Evolutionary conservation across 2,797 vertebrate species (phyloP), one percentile per base, ranked within the genome.

Genomic region (Rallus crepitans): DNA sequence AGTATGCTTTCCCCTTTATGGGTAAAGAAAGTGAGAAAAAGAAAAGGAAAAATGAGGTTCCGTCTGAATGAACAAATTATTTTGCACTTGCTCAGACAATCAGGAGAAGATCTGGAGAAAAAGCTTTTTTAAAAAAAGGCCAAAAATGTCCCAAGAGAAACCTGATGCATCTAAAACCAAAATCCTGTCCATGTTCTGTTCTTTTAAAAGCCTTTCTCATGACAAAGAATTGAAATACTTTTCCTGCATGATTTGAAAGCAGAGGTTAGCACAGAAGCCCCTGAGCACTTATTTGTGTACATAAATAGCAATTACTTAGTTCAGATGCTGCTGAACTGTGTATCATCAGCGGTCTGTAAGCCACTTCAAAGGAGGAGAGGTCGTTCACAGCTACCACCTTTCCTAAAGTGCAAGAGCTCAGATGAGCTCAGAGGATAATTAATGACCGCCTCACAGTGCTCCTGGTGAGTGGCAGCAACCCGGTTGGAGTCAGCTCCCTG

Each of bases 201-300:
- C 27, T 77, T 77, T 75, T 47, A 57, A 53, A 90, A 64, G 35
- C 31, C 39, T 39, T 78, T 40, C 16, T 55, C 28, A 15, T 48
- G 48, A 52, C 64, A 45, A 82, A 31, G 20, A 37, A n/a, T 63
- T 47, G 8, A 27, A 69, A 1, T 50, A 21, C 59, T 71, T 70
- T 78, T 60, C 42, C 45, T 33, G 17, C 30, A 52, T 24, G 24
- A 85, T 92, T 85, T 90, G 77, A 90, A 93, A 95, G 47, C 35
- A 79, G 57, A 76, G 30, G 6, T 50, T 92, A 64, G 59, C 65
- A 65, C 40, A 61, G 47, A 66, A 60, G 37, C 40, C 7, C 39
- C 25, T 8, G 10, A 66, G 30, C 19, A 12, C 39, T 88, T 72
- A 21, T 45, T 68, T 69, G 39, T 69, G 39, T 31, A 33, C 15